Percentiles rank a stretch among this genome's conserved stretches.
Evolutionary conservation across 2,797 vertebrate species (phyloP).

Genomic region (Fistularia commersonii): DNA sequence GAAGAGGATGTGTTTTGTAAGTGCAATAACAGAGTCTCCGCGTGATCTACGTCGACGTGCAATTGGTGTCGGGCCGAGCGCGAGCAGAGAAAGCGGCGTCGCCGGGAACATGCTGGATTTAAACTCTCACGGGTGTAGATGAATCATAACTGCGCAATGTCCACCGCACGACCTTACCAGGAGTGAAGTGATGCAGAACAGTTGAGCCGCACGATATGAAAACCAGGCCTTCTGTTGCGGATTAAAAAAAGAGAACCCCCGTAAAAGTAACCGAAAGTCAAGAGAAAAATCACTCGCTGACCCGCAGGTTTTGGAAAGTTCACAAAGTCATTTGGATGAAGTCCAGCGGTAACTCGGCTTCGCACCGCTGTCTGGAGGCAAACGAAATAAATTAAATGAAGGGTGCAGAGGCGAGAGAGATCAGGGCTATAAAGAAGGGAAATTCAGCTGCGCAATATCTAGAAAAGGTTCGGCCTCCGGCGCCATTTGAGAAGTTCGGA

Average conservation of each 20-base stretch:
- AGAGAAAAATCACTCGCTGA: constrained; percentile 11
- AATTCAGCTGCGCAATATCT: too few relatives aligned
- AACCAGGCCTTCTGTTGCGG: constrained; percentile 2
- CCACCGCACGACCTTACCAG: constrained; percentile 7
- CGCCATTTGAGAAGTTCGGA: constrained; percentile 16
- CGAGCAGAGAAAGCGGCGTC: too few relatives aligned
- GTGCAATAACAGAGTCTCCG: too few relatives aligned
- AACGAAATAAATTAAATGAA: constrained; percentile 14
- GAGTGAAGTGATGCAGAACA: constrained; percentile 5
- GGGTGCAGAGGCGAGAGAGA: constrained; percentile 21
- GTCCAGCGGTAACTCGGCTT: constrained; percentile 14
- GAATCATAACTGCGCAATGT: constrained; percentile 26
- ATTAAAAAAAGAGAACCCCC: constrained; percentile 3
- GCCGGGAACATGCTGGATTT: constrained; percentile 40
- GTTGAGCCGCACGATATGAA: constrained; percentile 6
- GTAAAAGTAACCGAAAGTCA: too few relatives aligned
- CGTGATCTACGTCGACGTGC: too few relatives aligned
- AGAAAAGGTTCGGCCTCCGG: constrained; percentile 22
- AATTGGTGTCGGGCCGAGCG: too few relatives aligned
- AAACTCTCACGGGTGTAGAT: constrained; percentile 31
- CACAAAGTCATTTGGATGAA: constrained; percentile 21
- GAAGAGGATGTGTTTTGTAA: too few relatives aligned
- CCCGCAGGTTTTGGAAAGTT: constrained; percentile 21
- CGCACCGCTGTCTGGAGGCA: constrained; percentile 32
- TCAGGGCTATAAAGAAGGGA: constrained; percentile 20